Evolutionary conservation across 1,140 invertebrate species (phyloP), one percentile per base, ranked within the genome.

Genomic region (Zaprionus africanus): DNA sequence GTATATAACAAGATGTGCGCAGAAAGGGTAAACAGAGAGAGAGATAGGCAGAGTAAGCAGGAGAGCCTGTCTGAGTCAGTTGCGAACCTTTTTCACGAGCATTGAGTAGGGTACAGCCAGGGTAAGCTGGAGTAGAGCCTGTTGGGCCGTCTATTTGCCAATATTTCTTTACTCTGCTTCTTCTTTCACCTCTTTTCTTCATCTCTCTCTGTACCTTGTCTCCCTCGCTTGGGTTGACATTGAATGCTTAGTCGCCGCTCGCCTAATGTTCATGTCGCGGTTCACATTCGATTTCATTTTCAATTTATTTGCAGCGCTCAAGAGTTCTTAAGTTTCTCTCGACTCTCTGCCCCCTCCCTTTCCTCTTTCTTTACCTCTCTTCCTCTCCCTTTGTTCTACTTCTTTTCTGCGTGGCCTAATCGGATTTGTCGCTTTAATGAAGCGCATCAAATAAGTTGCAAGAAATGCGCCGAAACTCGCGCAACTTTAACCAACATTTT

Each of bases 251-350:
- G 84, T 88, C 84, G 84, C 72, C 79, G 84, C 78, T 72, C 84
- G 84, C 84, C 85, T 90, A 88, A 90, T 88, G 84, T 88, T 88
- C 84, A 88, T 88, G 84, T 88, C 83, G 84, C 84, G 84, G 81
- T 81, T 88, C 84, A 90, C 81, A 82, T 88, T 88, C 78, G 84
- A 88, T 90, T 88, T 88, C 76, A 85, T 88, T 90, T 81, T 81
- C 85, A 81, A 88, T 88, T 90, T 84, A 83, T 88, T 82, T 88
- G 41, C 9, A 28, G 49, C n/a, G 24, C 31, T 36, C n/a, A n/a
- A 63, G 15, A 60, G 58, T 60, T 51, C 49, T 63, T 53, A 36
- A 24, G 43, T 54, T 51, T 51, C 46, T n/a, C 46, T 9, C 1
- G 28, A 28, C 28, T 28, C 43, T 3, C 13, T n/a, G 5, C 41